phyloP scores from a whole-genome alignment of 2,797 vertebrate species.

The Notoglanidium macrostoma region DNA sequence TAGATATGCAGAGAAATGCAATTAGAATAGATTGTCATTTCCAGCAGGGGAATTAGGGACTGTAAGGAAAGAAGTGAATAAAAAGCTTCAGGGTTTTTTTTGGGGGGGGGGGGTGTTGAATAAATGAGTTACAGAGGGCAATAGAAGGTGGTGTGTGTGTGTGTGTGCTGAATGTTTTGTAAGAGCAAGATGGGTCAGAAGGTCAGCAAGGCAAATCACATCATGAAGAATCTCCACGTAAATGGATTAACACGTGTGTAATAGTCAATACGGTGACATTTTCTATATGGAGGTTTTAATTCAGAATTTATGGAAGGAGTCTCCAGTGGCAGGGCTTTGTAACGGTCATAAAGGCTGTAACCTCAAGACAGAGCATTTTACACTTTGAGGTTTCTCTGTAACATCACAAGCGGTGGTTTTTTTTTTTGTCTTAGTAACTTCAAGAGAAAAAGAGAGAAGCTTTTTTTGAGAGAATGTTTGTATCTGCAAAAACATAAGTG shows the following conservation, averaged over 20 bases:
- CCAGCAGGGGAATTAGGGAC: neutral
- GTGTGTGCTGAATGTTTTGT: neutral
- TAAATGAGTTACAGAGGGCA: neutral
- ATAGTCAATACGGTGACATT: neutral
- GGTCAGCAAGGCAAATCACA: neutral
- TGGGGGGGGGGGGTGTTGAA: neutral
- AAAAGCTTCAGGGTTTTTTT: neutral
- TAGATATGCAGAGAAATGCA: constrained; percentile 19
- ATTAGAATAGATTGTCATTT: constrained; percentile 22
- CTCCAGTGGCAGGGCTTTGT: neutral
- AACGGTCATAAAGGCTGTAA: neutral
- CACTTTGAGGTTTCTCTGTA: neutral
- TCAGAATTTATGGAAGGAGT: neutral
- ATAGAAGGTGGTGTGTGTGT: neutral
- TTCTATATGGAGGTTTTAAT: neutral
- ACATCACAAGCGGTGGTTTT: neutral
- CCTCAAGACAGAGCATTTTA: neutral
- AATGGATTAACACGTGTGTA: neutral
- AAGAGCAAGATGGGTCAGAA: neutral
- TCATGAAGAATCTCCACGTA: neutral
- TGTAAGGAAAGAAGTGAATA: neutral
- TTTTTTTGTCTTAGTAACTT: neutral
- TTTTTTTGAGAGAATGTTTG: neutral
- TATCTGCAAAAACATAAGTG: neutral
- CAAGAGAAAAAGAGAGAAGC: neutral